Conservation (phyloP, 2,797 vertebrate species). For the Sebastes umbrosus region DNA sequence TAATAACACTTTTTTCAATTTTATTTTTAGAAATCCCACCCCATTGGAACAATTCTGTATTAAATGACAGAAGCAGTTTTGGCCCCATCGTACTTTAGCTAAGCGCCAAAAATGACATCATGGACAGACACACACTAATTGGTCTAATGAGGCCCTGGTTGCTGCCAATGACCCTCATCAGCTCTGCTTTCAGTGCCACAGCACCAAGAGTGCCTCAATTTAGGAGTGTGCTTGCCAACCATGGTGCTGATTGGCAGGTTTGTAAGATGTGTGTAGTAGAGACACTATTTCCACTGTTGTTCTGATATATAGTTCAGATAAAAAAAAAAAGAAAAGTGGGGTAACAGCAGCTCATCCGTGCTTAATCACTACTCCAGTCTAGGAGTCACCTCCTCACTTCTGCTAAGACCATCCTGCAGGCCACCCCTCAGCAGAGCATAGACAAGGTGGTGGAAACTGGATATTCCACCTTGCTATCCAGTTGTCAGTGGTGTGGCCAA, state of each 20-base stretch:
- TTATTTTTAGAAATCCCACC: not conserved
- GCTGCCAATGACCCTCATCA: not conserved
- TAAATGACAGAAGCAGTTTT: not conserved
- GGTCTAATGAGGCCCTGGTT: not conserved
- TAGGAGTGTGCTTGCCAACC: not conserved
- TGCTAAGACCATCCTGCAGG: not conserved
- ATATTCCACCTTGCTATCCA: not conserved
- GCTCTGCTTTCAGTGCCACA: not conserved
- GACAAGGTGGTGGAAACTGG: not conserved
- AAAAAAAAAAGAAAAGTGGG: not conserved
- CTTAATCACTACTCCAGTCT: not conserved
- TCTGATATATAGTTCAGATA: not conserved
- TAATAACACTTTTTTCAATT: not conserved
- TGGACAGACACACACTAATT: conserved; percentile 1
- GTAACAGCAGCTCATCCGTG: not conserved
- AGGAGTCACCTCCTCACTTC: not conserved
- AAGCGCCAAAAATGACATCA: conserved; percentile 3
- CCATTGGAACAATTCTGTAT: not conserved
- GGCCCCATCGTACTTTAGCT: not conserved
- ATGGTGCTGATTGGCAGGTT: not conserved
- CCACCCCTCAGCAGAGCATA: not conserved
- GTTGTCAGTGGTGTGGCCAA: not conserved
- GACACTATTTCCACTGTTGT: not conserved
- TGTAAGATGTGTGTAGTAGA: not conserved
- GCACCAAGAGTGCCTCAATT: not conserved